Conservation (phyloP, 2,888 invertebrate genomes). For the Calephelis perditalis region DNA sequence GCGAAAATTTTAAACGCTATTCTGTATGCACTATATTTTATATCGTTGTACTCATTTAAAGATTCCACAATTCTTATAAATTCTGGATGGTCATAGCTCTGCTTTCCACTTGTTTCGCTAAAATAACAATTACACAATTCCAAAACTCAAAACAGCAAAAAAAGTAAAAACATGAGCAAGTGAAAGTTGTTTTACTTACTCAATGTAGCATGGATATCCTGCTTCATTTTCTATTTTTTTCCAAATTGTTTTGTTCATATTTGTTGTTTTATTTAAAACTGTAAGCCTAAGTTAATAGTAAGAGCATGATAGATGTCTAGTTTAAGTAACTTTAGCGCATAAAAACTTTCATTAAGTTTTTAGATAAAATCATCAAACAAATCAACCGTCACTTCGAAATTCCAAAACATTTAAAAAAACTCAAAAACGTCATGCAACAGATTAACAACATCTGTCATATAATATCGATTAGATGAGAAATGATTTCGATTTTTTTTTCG, state of each 20-base stretch:
- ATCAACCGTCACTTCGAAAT: not conserved
- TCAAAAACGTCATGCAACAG: too few relatives aligned
- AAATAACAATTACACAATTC: constrained; percentile 34
- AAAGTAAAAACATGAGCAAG: constrained; percentile 22
- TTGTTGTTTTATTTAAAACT: constrained; percentile 10
- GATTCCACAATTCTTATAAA: constrained; percentile 76
- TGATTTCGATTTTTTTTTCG: too few relatives aligned
- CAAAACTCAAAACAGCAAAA: constrained; percentile 25
- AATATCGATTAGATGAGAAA: too few relatives aligned
- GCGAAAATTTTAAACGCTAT: constrained; percentile 82
- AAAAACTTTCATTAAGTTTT: not conserved
- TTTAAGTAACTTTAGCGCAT: not conserved
- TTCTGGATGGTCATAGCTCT: constrained; percentile 79
- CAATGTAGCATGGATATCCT: constrained; percentile 78
- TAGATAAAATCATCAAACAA: not conserved
- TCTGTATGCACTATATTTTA: constrained; percentile 87
- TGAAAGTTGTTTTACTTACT: constrained; percentile 68
- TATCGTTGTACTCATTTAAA: constrained; percentile 81
- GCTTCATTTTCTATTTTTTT: constrained; percentile 79
- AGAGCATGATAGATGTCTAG: not conserved
- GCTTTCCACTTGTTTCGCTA: constrained; percentile 68
- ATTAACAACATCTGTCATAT: too few relatives aligned
- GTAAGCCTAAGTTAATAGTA: not conserved
- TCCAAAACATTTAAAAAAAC: constrained; percentile 2
- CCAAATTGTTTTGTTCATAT: constrained; percentile 61